These are phyloP conservation scores for Amblyjoppa proteus DNA, from an alignment of 2,888 invertebrate genomes.

Conservation along the genomic window DNA sequence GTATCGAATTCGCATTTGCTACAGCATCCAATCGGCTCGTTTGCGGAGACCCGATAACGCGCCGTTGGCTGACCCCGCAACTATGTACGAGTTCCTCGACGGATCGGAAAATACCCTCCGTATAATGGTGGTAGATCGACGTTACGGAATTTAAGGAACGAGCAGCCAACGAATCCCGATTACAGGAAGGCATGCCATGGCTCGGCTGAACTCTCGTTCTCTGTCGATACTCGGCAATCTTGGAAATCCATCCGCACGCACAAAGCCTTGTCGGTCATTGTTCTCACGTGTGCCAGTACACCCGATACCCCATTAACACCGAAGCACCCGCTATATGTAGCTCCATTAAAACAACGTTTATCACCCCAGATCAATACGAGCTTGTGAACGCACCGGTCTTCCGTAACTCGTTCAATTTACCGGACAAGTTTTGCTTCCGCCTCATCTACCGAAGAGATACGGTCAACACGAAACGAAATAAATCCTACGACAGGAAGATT, in stretches of 20 bases:
- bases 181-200: constrained; percentile 44
- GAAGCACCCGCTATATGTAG: not conserved
- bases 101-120: constrained; percentile 32
- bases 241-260: constrained; percentile 42
- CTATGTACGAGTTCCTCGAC: constrained; percentile 27
- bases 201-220: constrained; percentile 23
- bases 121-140: constrained; percentile 39
- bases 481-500: not conserved
- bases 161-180: constrained; percentile 49
- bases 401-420: not conserved
- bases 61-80: constrained; percentile 25
- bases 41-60: constrained; percentile 21
- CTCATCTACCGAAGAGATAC: not conserved
- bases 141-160: constrained; percentile 53
- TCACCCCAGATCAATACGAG: not conserved
- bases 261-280: constrained; percentile 32
- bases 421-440: not conserved
- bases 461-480: not conserved
- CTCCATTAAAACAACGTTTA: constrained; percentile 14
- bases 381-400: not conserved
- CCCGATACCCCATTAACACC: constrained; percentile 5
- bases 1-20: constrained; percentile 34
- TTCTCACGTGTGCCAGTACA: constrained; percentile 9
- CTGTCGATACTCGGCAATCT: constrained; percentile 28
- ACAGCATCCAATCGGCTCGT: constrained; percentile 7